Evolutionary conservation across 2,797 vertebrate genomes (phyloP), one percentile per base, ranked within the genome.

Genomic region (Karalla daura): DNA sequence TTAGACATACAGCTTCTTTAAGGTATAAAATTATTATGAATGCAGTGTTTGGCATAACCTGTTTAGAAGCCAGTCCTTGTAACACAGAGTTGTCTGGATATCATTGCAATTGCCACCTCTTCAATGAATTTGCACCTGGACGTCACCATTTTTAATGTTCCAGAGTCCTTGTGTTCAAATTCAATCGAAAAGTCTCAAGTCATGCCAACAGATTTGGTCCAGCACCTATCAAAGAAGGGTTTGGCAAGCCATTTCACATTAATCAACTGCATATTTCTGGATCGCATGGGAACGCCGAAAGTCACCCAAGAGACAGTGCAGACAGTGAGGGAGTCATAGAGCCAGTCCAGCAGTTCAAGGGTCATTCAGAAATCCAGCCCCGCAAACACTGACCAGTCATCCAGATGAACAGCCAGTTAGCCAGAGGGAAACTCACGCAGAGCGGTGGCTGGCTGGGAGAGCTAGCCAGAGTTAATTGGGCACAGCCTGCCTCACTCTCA

Each of bases 391-490:
- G 44, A 55, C 23, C 67, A 63, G 61, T 73, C 80, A 58, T 23
- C 49, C 63, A 40, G 41, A 50, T 81, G 73, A 66, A 70, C 70
- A 76, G 51, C 36, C 64, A 47, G 82, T 76, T 60, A 81, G 63
- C 59, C 35, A 49, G 47, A 49, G 35, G 50, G 63, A 43, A 68
- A 46, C 64, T 39, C 58, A 45, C 65, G 52, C 74, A 30, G 49
- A 43, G 51, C 17, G 2, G 17, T 20, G 70, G 44, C 64, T 45
- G 60, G 18, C 56, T 53, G 65, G 23, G 69, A 72, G 70, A 54
- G 72, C 63, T 62, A 24, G 78, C 80, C 58, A 69, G 68, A 73
- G 75, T 59, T 71, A 83, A 85, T 74, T 83, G 70, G 62, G 67
- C 70, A 41, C 76, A 73, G 61, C 35, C 33, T 56, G 65, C 60